Evolutionary conservation across 1,140 invertebrate species (phyloP).

Genomic region (Ladona fulva): DNA sequence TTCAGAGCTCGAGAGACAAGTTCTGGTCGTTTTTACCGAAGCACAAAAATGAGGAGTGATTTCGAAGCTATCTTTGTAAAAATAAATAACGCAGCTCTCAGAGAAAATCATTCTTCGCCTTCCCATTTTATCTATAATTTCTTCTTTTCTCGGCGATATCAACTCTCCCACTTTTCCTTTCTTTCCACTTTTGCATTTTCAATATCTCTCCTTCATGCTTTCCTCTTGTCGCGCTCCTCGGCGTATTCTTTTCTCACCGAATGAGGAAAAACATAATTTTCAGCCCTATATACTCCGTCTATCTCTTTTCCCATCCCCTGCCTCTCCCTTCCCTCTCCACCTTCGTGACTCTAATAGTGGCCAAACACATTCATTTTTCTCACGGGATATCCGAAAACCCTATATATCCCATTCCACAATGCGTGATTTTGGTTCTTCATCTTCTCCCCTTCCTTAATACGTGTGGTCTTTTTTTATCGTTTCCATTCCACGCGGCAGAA

Average conservation of each 20-base stretch:
- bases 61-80: too few species aligned
- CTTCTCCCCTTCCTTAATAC: background rate
- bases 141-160: too few species aligned
- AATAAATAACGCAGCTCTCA: too few species aligned
- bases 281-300: background rate
- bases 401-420: background rate
- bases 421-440: background rate
- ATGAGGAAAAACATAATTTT: too few species aligned
- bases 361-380: slow-evolving; percentile 7
- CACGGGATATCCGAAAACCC: slow-evolving; percentile 7
- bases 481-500: background rate
- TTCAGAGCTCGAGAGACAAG: too few species aligned
- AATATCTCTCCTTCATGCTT: background rate
- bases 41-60: too few species aligned
- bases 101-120: too few species aligned
- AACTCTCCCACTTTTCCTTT: too few species aligned
- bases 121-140: too few species aligned
- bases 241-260: background rate
- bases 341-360: background rate
- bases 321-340: background rate
- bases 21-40: too few species aligned
- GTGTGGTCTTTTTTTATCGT: background rate
- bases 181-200: too few species aligned
- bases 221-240: background rate
- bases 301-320: background rate